Evolutionary conservation across 37 sponge, comb jelly and placozoan species (phyloP).

Genomic region (Agelas oroides): DNA sequence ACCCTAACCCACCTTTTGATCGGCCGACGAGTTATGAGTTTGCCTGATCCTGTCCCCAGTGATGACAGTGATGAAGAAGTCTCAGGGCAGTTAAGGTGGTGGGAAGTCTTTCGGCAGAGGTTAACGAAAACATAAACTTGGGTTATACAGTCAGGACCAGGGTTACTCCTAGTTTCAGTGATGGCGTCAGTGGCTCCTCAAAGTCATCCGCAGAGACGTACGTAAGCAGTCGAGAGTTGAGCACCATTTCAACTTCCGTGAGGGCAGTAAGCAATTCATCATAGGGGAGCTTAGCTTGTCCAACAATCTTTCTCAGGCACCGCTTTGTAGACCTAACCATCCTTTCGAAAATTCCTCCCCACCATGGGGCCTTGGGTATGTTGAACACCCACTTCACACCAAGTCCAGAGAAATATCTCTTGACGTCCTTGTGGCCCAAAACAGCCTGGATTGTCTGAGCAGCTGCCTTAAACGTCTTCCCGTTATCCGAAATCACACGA

Average conservation of each 20-base stretch:
- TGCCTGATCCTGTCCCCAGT: too few species aligned
- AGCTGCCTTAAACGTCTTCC: constrained; percentile 45
- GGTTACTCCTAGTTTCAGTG: too few species aligned
- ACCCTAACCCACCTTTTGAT: too few species aligned
- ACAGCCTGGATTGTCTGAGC: constrained; percentile 34
- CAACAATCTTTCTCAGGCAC: constrained; percentile 27
- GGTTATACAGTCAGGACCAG: too few species aligned
- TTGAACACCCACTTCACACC: constrained; percentile 41
- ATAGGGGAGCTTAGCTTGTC: constrained; percentile 26
- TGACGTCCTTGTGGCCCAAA: background rate
- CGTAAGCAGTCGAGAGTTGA: constrained; percentile 56
- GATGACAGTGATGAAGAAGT: too few species aligned
- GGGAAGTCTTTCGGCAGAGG: too few species aligned
- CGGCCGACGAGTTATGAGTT: too few species aligned
- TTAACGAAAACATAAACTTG: too few species aligned
- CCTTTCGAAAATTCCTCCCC: constrained; percentile 33
- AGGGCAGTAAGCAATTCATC: constrained; percentile 49
- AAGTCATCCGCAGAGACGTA: constrained; percentile 42
- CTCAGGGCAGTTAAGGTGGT: too few species aligned
- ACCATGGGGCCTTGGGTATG: constrained; percentile 37
- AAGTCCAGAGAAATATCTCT: background rate
- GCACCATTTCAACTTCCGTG: constrained; percentile 25
- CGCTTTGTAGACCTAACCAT: constrained; percentile 39
- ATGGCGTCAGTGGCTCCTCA: constrained; percentile 54
- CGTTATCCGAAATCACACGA: constrained; percentile 43